These are phyloP conservation scores for Silurus meridionalis DNA, from an alignment of 2,113 vertebrate species.

Conservation along the genomic window DNA sequence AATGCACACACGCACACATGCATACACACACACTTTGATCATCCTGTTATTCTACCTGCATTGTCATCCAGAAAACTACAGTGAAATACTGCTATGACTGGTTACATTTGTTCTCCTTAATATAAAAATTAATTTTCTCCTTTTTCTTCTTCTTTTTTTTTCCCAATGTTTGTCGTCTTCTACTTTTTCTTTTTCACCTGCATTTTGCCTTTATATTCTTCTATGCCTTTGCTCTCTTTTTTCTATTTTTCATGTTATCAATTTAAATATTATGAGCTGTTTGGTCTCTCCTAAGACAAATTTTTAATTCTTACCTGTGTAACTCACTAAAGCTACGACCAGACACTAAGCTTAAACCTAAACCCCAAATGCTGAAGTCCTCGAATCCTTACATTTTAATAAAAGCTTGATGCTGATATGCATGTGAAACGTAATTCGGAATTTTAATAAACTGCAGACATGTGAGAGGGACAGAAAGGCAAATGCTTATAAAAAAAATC, in stretches of 20 bases:
- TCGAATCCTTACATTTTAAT: background rate
- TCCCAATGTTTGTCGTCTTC: too few species aligned
- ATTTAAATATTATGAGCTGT: background rate
- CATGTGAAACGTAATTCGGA: background rate
- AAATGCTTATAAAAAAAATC: background rate
- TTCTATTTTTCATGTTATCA: background rate
- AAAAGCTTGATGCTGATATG: background rate
- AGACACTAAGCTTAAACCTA: conserved; percentile 1
- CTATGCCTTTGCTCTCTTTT: too few species aligned
- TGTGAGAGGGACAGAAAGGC: background rate
- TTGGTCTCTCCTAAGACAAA: background rate
- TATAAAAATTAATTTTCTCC: background rate
- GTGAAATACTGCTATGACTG: background rate
- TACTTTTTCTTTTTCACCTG: background rate
- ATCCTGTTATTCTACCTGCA: background rate
- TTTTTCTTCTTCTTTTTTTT: background rate
- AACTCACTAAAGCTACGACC: background rate
- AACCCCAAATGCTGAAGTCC: background rate
- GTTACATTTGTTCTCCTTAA: background rate
- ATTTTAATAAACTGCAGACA: background rate
- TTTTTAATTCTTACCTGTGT: background rate
- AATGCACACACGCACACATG: background rate
- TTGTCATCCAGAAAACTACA: background rate
- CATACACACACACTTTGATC: background rate
- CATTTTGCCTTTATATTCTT: too few species aligned